Evolutionary conservation across 2,888 invertebrate genomes (phyloP).

Genomic region (Tuta absoluta): DNA sequence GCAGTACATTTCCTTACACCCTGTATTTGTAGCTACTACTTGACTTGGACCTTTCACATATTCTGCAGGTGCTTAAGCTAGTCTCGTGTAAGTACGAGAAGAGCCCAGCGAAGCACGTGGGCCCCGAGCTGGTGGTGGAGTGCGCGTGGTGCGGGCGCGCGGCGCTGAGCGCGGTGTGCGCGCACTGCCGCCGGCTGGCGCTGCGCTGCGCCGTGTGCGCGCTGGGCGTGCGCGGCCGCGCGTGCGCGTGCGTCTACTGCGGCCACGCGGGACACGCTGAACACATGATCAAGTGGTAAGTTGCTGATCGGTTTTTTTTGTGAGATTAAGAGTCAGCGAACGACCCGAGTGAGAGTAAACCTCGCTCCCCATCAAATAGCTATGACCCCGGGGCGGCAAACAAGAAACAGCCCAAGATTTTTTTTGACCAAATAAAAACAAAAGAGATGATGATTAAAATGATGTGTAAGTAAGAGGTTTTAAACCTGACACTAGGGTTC

Average conservation of each 20-base stretch:
- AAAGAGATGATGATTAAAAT: too few species aligned
- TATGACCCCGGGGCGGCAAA: too few species aligned
- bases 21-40: too few species aligned
- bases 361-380: too few species aligned
- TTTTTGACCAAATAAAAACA: too few species aligned
- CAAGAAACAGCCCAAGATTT: too few species aligned
- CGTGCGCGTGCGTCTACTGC: constrained; percentile 93
- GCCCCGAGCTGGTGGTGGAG: constrained; percentile 60
- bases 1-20: too few species aligned
- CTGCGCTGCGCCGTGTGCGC: constrained; percentile 92
- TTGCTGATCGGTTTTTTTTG: background rate
- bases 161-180: constrained; percentile 88
- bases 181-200: constrained; percentile 86
- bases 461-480: too few species aligned
- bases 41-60: too few species aligned
- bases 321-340: too few species aligned
- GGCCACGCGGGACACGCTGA: constrained; percentile 95
- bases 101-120: constrained; percentile 40
- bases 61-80: constrained; percentile 83
- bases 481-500: too few species aligned
- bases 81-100: constrained; percentile 63
- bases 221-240: constrained; percentile 90
- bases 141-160: constrained; percentile 82
- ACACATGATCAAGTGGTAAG: constrained; percentile 90
- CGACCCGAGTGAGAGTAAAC: too few species aligned